phyloP scores from a whole-genome alignment of 2,888 invertebrate species.

The Protonemura montana region DNA sequence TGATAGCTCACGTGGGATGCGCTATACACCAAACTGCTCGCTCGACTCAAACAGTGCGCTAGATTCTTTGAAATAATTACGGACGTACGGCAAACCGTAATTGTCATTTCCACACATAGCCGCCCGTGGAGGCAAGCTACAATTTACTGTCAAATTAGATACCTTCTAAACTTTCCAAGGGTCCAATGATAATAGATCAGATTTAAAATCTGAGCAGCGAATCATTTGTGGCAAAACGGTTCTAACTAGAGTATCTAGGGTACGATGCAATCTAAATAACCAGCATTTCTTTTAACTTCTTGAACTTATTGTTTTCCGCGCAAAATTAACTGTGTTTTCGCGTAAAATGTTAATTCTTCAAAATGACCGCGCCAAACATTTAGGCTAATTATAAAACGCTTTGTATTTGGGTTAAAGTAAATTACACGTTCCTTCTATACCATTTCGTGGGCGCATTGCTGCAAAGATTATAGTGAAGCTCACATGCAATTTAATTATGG shows the following conservation, averaged over 20 bases:
- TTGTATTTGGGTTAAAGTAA: background rate
- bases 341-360: background rate
- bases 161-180: background rate
- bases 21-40: background rate
- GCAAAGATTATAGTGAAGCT: background rate
- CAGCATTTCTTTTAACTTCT: too few species aligned
- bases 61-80: background rate
- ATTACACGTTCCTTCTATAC: background rate
- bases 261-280: too few species aligned
- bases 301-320: background rate
- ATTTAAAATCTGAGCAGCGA: background rate
- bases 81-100: background rate
- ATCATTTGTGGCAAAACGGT: too few species aligned
- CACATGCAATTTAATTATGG: background rate
- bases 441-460: background rate
- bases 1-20: background rate
- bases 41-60: background rate
- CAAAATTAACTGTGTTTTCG: background rate
- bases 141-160: background rate
- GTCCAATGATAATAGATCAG: background rate
- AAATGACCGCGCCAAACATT: background rate
- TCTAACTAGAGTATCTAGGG: too few species aligned
- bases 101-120: conserved; percentile 1
- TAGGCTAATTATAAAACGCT: background rate
- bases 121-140: background rate